A percentile compares a stretch with the other conserved stretches of the same genome.
These are phyloP conservation scores for Volucella inflata DNA, from an alignment of 2,888 invertebrate genomes.

Conservation along the genomic window DNA sequence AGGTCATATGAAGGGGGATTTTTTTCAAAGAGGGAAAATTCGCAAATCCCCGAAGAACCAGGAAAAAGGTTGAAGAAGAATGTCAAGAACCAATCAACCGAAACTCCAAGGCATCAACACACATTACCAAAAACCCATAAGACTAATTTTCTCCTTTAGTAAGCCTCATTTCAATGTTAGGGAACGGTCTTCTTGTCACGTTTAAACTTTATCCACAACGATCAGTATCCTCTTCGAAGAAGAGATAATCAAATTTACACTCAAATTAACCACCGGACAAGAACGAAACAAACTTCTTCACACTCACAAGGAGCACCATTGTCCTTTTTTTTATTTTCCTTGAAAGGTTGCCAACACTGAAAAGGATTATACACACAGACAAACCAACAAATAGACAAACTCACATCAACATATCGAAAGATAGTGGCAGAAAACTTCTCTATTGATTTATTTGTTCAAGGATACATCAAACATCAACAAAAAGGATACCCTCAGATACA, in stretches of 20 bases:
- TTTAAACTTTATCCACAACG: slow-evolving; percentile 62
- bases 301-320: slow-evolving; percentile 6
- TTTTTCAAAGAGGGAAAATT: slow-evolving; percentile 34
- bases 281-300: slow-evolving; percentile 24
- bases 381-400: slow-evolving; percentile 30
- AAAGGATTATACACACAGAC: slow-evolving; percentile 41
- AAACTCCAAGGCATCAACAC: slow-evolving; percentile 47
- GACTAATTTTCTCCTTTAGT: slow-evolving; percentile 45
- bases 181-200: slow-evolving; percentile 55
- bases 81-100: slow-evolving; percentile 60
- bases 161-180: slow-evolving; percentile 16
- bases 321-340: slow-evolving; percentile 12
- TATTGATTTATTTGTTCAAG: slow-evolving; percentile 62
- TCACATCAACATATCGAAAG: slow-evolving; percentile 35
- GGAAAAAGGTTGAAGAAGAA: slow-evolving; percentile 62
- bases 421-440: slow-evolving; percentile 26
- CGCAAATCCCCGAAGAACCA: slow-evolving; percentile 45
- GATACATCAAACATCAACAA: slow-evolving; percentile 51
- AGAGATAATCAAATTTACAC: slow-evolving; percentile 72
- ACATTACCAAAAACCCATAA: slow-evolving; percentile 64
- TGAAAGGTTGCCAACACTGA: slow-evolving; percentile 35
- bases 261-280: slow-evolving; percentile 57
- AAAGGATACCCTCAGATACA: slow-evolving; percentile 33
- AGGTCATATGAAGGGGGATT: slow-evolving; percentile 30
- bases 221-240: slow-evolving; percentile 54